These are phyloP conservation scores for Trididemnum clinides DNA, from an alignment of 23 tunicate genomes.

Conservation along the genomic window DNA sequence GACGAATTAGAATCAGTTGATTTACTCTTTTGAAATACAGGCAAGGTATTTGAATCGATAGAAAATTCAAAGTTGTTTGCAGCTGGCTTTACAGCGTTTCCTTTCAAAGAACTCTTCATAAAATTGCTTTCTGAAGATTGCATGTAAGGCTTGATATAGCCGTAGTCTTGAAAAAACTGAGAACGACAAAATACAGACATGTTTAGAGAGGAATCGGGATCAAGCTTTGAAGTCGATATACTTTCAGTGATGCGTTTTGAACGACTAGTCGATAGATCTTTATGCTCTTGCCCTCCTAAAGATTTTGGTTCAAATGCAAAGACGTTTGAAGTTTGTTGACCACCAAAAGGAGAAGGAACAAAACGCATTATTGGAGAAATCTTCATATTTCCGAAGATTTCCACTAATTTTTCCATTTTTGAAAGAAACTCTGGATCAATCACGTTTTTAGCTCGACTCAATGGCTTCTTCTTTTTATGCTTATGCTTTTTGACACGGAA, in stretches of 20 bases:
- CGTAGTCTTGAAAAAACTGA: conserved; percentile 55
- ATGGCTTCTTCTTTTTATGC: conserved; percentile 73
- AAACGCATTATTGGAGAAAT: not conserved
- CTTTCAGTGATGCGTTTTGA: not conserved
- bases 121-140: not conserved
- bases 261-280: conserved; percentile 41
- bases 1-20: not conserved
- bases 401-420: conserved; percentile 49
- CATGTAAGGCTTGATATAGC: conserved; percentile 38
- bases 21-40: not conserved
- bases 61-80: not conserved
- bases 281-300: conserved; percentile 8
- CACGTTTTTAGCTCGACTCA: conserved; percentile 49
- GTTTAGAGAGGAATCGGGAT: not conserved
- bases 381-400: conserved; percentile 6
- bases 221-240: not conserved
- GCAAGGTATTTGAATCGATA: not conserved
- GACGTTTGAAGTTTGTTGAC: conserved; percentile 1
- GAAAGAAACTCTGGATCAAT: conserved; percentile 72
- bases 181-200: conserved; percentile 66
- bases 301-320: conserved; percentile 3
- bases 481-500: conserved; percentile 66
- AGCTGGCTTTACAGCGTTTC: not conserved
- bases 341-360: not conserved
- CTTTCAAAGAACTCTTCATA: not conserved